Evolutionary conservation across 2,797 vertebrate genomes (phyloP), one percentile per base, ranked within the genome.

Genomic region (Pyrocephalus nanus): DNA sequence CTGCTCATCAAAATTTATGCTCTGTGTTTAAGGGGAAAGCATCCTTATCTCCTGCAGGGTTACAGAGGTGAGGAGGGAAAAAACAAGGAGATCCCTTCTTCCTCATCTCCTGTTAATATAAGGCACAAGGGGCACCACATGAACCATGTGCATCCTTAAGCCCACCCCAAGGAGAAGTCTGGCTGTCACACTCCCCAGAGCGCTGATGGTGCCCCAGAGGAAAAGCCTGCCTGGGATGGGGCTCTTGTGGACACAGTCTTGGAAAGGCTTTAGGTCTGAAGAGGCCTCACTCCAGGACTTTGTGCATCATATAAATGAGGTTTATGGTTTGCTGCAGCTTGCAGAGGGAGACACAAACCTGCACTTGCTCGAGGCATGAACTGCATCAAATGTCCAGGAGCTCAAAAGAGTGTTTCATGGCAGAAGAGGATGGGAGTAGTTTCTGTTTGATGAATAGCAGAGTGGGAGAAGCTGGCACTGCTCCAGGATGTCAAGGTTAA

Each of bases 401-500:
- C 48, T 57, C 60, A 6, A 58, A 64, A 79, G 40, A 48, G 34
- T 58, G n/a, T 54, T 80, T 64, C 8, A 27, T 26, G 45, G 55
- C 40, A 90, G 79, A 47, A 57, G 53, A 79, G 82, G 55, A 86
- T 57, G 43, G 0, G 8, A 90, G 34, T 5, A 50, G 64, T 57
- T 91, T 50, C 48, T n/a, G 48, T 50, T n/a, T 74, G 60, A 66
- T 61, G 42, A 57, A 40, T 11, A 4, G 60, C 0, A 3, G 8
- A 92, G 47, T 9, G 20, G 61, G 55, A 95, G 83, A 92, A 53
- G 4, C 8, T 94, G 94, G 96, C 43, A 26, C 32, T 61, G 47
- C 45, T 67, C 80, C 91, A 96, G 65, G 36, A 85, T 61, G 77
- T 73, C 96, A 96, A 96, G 96, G 94, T 96, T 86, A 96, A 88